phyloP scores from a whole-genome alignment of 1,140 invertebrate species.

The Andricus grossulariae region DNA sequence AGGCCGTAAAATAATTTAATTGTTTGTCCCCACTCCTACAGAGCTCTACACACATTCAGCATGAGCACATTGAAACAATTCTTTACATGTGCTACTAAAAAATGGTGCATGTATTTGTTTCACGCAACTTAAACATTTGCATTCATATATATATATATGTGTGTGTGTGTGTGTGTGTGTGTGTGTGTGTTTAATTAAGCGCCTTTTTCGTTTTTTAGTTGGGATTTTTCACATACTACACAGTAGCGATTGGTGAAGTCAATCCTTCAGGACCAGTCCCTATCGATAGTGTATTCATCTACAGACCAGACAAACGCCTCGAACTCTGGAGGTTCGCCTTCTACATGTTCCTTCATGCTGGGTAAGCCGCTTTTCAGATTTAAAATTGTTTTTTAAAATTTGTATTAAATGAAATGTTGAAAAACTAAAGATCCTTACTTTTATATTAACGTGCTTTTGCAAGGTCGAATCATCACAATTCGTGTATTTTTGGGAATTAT shows the following conservation, averaged over 20 bases:
- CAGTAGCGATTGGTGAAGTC: slow-evolving; percentile 86
- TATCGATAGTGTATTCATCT: slow-evolving; percentile 94
- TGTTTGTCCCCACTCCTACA: not conserved
- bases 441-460: not conserved
- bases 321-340: slow-evolving; percentile 96
- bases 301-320: slow-evolving; percentile 91
- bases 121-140: not conserved
- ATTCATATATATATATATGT: not conserved
- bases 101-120: no score
- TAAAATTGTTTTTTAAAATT: not conserved
- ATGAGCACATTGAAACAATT: no score
- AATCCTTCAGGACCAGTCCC: slow-evolving; percentile 93
- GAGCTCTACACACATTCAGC: not conserved
- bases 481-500: not conserved
- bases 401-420: not conserved
- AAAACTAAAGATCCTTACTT: not conserved
- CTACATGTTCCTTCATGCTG: slow-evolving; percentile 96
- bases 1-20: slow-evolving; percentile 20
- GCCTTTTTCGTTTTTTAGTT: slow-evolving; percentile 81
- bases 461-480: not conserved
- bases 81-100: no score
- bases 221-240: slow-evolving; percentile 94
- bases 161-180: no score
- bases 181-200: not conserved
- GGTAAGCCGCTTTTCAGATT: slow-evolving; percentile 77